phyloP scores from a whole-genome alignment of 2,113 vertebrate species.

The Pterocles gutturalis region DNA sequence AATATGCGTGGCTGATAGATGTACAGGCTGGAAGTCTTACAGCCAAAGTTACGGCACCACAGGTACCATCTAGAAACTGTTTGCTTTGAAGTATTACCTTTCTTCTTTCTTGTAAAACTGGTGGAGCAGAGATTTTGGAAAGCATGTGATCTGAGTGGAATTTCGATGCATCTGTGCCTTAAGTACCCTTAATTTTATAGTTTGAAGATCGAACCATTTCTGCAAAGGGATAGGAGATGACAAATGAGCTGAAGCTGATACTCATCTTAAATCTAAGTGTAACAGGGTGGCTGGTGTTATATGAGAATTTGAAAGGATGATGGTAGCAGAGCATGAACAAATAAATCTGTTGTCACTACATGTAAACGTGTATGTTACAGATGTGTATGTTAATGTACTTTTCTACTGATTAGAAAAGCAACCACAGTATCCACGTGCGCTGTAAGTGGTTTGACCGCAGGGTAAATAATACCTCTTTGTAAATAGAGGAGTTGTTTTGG shows the following conservation, averaged over 20 bases:
- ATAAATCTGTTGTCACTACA: neutral
- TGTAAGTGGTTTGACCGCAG: neutral
- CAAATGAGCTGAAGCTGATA: neutral
- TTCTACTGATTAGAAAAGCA: neutral
- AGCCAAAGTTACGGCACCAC: constrained; percentile 91
- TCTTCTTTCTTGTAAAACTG: neutral
- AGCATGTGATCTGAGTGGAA: rapidly evolving
- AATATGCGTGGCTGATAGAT: constrained; percentile 98
- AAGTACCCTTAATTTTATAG: neutral
- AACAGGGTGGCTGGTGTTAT: neutral
- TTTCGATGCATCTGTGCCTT: neutral
- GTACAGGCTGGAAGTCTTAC: constrained; percentile 93
- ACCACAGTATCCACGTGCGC: neutral
- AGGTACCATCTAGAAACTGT: constrained; percentile 78
- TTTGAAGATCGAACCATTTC: neutral
- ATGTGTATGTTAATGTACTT: neutral
- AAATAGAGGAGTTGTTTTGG: neutral
- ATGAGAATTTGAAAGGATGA: neutral
- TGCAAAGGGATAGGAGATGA: neutral
- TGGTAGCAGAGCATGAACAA: neutral
- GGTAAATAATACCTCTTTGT: neutral
- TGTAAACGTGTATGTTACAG: neutral
- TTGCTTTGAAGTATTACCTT: neutral
- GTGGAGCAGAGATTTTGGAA: rapidly evolving
- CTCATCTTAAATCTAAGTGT: neutral